A percentile compares a stretch with the other conserved stretches of the same genome.
These are phyloP conservation scores for Acrocera orbiculus DNA, from an alignment of 2,888 invertebrate genomes.

Conservation along the genomic window DNA sequence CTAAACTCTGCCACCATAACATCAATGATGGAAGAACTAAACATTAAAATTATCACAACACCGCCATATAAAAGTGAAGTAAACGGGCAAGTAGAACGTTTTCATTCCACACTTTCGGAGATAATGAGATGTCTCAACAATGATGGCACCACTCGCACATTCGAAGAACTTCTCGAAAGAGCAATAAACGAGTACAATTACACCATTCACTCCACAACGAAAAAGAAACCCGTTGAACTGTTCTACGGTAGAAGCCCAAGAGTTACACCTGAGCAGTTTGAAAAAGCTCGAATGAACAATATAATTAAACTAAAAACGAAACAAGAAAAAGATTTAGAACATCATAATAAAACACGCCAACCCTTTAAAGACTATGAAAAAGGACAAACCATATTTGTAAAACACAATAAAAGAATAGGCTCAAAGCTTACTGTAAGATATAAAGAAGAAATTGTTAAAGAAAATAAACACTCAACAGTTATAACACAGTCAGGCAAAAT, in stretches of 20 bases:
- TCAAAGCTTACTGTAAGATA: too few species aligned
- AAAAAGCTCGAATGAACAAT: conserved; percentile 7
- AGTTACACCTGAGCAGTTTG: conserved; percentile 9
- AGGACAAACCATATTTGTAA: conserved; percentile 10
- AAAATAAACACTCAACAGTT: conserved; percentile 2
- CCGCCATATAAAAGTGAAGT: conserved; percentile 10
- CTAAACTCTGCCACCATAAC: conserved; percentile 10
- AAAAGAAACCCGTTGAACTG: conserved; percentile 10
- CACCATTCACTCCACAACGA: conserved; percentile 11
- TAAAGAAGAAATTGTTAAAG: conserved; percentile 9
- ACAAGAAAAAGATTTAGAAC: conserved; percentile 8
- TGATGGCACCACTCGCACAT: conserved; percentile 5
- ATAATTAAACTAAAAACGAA: conserved; percentile 9
- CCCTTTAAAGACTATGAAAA: conserved; percentile 7
- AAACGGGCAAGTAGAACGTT: conserved; percentile 12
- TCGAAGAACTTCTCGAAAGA: conserved; percentile 10
- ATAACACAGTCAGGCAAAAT: neutral
- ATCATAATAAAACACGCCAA: conserved; percentile 11
- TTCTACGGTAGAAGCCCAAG: conserved; percentile 9
- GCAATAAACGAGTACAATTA: conserved; percentile 11
- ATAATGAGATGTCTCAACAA: conserved; percentile 12
- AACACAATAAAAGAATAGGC: conserved; percentile 11
- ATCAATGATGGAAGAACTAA: conserved; percentile 10
- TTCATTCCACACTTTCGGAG: conserved; percentile 12
- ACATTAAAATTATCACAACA: conserved; percentile 9